Evolutionary conservation across 1,140 invertebrate species (phyloP), one percentile per base, ranked within the genome.

Genomic region (Cotesia typhae): DNA sequence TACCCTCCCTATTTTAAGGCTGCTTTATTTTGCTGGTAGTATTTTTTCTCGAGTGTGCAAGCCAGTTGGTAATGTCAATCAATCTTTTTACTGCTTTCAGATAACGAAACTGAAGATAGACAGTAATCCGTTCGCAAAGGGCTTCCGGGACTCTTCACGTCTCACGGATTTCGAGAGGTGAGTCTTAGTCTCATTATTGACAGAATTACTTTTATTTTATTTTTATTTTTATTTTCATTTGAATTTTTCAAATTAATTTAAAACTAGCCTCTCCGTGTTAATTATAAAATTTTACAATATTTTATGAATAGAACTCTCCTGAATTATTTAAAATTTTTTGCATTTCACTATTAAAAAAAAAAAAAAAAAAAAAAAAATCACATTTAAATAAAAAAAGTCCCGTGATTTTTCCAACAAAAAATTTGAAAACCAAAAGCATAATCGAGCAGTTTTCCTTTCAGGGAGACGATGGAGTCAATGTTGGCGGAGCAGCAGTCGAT

Each of bases 61-160:
- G 14, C 12, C n/a, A 51, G 53, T 64, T 9, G 3, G 7, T 59
- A 63, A 66, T 68, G 72, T 65, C 67, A 73, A 69, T 73, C 72
- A 66, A 70, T 35, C 14, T 1, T 60, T 67, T 69, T 75, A 72
- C 0, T 77, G 76, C 87, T 93, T 90, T 75, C 91, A 96, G 94
- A 97, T 97, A 80, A 97, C 95, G 73, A 97, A 93, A 90, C 83
- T 94, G 81, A 95, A 95, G 87, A 95, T 95, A 78, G 93, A 95
- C 87, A 93, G 92, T 87, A 95, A 95, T 87, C 93, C 93, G 66
- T 95, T 95, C 82, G 93, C 93, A 78, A 95, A 95, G 87, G 93
- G 93, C 66, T 95, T 95, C 80, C 85, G 93, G 66, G 93, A 95
- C 80, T 95, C 94, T 10, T 94, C 93, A 9, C 87, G 94, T 67